Percentiles rank a stretch among this genome's conserved stretches.
These are phyloP conservation scores for Harpegnathos saltator DNA, from an alignment of 1,140 invertebrate species.

Conservation along the genomic window DNA sequence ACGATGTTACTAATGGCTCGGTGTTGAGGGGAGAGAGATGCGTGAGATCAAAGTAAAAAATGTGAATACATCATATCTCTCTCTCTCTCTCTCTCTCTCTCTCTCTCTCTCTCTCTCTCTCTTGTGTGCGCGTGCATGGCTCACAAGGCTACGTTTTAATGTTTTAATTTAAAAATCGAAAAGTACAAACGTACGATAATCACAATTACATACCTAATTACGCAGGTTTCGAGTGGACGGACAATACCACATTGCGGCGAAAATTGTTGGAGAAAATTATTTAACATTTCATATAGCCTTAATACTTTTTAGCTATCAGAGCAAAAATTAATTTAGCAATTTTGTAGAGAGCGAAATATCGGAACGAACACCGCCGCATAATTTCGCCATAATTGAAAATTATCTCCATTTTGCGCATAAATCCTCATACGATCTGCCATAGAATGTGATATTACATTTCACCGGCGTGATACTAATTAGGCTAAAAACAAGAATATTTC, in stretches of 20 bases:
- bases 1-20: constrained; percentile 23
- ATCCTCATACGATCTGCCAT: constrained; percentile 3
- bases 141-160: background rate
- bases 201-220: constrained; percentile 8
- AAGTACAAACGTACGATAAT: constrained; percentile 34
- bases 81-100: too few species aligned
- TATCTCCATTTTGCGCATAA: constrained; percentile 33
- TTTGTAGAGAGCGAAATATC: constrained; percentile 15
- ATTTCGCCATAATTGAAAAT: constrained; percentile 40
- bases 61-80: constrained; percentile 14
- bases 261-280: background rate
- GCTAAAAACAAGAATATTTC: constrained; percentile 41
- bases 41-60: constrained; percentile 42
- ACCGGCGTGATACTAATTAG: constrained; percentile 36
- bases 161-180: constrained; percentile 23
- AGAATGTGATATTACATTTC: constrained; percentile 41
- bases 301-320: background rate
- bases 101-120: too few species aligned
- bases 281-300: constrained; percentile 27
- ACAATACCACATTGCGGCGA: background rate
- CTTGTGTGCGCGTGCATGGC: too few species aligned
- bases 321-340: constrained; percentile 58
- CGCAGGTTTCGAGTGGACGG: background rate
- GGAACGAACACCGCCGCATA: background rate
- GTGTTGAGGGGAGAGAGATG: constrained; percentile 18